phyloP scores from a whole-genome alignment of 2,797 vertebrate genomes.

The Sparus aurata region DNA sequence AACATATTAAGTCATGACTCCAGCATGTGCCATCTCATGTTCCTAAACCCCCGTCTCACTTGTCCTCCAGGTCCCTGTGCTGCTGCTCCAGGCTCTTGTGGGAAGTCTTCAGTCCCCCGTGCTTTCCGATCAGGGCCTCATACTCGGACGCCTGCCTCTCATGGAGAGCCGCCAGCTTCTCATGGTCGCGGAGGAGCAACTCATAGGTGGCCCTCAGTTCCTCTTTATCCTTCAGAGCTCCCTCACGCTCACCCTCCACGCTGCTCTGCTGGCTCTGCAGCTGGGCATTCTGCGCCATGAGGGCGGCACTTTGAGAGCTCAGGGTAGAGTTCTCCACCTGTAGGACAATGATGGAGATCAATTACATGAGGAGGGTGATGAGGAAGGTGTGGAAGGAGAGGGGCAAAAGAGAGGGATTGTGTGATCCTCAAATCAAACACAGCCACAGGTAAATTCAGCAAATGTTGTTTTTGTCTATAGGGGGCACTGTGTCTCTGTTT shows the following conservation, averaged over 20 bases:
- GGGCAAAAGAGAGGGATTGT: not conserved
- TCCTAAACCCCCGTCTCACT: constrained; percentile 79
- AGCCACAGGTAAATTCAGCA: not conserved
- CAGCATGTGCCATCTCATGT: not conserved
- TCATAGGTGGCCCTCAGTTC: constrained; percentile 94
- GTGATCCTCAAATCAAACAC: constrained; percentile 5
- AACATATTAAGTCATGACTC: not conserved
- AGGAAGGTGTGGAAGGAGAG: not conserved
- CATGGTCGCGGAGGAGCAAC: constrained; percentile 94
- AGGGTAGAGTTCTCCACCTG: constrained; percentile 98
- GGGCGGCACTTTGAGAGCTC: constrained; percentile 92
- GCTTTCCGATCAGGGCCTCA: constrained; percentile 94
- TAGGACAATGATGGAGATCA: not conserved
- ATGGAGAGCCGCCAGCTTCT: constrained; percentile 95
- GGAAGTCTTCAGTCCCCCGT: constrained; percentile 92
- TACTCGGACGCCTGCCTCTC: constrained; percentile 95
- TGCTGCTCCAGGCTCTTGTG: constrained; percentile 96
- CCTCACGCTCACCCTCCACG: constrained; percentile 93
- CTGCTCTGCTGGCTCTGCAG: constrained; percentile 93
- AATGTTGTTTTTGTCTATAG: constrained; percentile 46
- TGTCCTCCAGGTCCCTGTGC: constrained; percentile 95
- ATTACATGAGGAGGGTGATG: not conserved
- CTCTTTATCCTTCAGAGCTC: constrained; percentile 90
- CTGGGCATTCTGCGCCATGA: constrained; percentile 97
- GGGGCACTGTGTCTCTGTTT: constrained; percentile 57